These are phyloP conservation scores for Heteropelma amictum DNA, from an alignment of 2,888 invertebrate genomes.

Conservation along the genomic window DNA sequence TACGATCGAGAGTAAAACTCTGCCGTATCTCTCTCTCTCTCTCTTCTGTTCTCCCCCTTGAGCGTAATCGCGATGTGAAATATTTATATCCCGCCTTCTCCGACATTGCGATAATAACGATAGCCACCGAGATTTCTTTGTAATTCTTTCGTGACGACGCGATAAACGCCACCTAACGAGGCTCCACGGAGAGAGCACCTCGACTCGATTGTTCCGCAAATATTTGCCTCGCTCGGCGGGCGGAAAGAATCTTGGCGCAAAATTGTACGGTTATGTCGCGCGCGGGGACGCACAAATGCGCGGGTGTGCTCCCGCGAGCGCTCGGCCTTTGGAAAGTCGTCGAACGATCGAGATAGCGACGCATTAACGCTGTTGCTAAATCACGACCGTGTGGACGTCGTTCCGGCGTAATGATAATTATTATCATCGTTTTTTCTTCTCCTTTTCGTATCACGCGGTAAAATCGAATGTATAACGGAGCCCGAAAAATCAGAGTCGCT, in stretches of 20 bases:
- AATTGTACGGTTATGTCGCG: neutral
- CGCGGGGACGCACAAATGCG: no score
- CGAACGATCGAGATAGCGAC: no score
- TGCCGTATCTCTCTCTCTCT: neutral
- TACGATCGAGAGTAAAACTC: constrained; percentile 43
- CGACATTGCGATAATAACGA: constrained; percentile 34
- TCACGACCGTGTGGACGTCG: no score
- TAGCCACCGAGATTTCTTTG: neutral
- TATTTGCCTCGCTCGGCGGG: constrained; percentile 5
- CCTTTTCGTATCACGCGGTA: neutral
- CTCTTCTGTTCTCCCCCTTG: neutral
- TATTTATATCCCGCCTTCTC: neutral
- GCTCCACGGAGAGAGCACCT: neutral
- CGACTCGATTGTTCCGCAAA: constrained; percentile 22
- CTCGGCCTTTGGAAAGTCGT: no score
- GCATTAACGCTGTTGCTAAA: no score
- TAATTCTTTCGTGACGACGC: constrained; percentile 36
- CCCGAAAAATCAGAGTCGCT: constrained; percentile 16
- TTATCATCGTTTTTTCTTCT: no score
- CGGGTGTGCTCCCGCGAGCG: no score
- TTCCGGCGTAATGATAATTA: constrained; percentile 25
- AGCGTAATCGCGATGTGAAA: neutral
- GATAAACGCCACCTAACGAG: neutral
- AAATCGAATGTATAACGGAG: constrained; percentile 26
- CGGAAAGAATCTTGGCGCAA: constrained; percentile 3